Conservation (phyloP, 2,113 vertebrate species). For the Saiga tatarica region DNA sequence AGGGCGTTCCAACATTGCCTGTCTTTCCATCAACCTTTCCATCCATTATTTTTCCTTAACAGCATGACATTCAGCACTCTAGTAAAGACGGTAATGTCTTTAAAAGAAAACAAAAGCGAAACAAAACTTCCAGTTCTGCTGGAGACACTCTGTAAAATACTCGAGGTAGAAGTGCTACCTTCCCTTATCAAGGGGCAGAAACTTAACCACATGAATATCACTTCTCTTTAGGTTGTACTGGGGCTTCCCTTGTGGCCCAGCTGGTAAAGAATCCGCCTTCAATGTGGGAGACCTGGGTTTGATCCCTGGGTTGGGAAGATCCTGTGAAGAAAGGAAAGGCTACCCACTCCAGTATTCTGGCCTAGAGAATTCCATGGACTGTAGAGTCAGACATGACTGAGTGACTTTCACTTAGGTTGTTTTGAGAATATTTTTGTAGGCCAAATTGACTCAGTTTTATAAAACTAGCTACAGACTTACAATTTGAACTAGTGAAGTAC, state of each 20-base stretch:
- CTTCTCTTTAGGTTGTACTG: neutral
- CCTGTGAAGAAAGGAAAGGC: neutral
- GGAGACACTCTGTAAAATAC: neutral
- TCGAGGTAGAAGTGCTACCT: neutral
- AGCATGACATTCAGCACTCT: neutral
- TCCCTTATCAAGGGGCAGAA: neutral
- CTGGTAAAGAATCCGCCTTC: neutral
- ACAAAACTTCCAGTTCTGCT: neutral
- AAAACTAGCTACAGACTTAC: neutral
- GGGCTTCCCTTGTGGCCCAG: neutral
- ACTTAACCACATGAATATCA: neutral
- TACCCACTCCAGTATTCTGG: neutral
- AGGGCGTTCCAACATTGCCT: neutral
- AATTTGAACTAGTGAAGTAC: neutral
- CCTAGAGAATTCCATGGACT: neutral
- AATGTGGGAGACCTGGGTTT: neutral
- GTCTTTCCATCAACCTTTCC: neutral
- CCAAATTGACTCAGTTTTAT: constrained; percentile 9
- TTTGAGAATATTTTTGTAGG: neutral
- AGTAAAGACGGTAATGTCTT: neutral
- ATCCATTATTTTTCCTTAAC: neutral
- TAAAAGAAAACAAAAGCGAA: neutral
- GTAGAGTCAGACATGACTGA: neutral
- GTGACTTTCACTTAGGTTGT: neutral
- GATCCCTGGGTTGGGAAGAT: neutral